A percentile compares a stretch with the other conserved stretches of the same genome.
phyloP scores from a whole-genome alignment of 2,113 vertebrate species.

The Motacilla tschutschensis region DNA sequence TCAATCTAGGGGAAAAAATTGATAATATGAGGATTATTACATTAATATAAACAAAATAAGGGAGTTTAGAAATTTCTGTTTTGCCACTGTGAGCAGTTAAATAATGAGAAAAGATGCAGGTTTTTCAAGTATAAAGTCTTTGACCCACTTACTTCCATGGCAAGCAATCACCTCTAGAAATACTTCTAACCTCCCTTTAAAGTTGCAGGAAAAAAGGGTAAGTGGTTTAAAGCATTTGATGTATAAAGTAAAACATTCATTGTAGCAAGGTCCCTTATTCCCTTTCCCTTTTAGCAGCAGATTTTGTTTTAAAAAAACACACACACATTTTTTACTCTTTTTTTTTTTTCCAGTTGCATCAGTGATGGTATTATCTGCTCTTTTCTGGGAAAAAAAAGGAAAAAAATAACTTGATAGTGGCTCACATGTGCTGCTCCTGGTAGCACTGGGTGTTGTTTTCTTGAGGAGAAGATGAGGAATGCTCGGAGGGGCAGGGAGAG shows the following conservation, averaged over 20 bases:
- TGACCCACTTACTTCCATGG: neutral
- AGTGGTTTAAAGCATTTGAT: constrained; percentile 28
- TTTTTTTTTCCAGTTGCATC: neutral
- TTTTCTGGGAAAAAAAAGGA: neutral
- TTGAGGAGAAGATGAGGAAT: neutral
- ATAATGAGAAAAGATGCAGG: neutral
- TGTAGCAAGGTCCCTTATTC: constrained; percentile 12
- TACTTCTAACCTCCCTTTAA: constrained; percentile 32
- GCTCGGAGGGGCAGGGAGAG: neutral
- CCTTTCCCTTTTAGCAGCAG: neutral
- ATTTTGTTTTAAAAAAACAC: neutral
- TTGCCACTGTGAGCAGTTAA: neutral
- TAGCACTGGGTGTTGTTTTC: neutral
- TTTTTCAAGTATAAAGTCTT: neutral
- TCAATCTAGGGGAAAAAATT: neutral
- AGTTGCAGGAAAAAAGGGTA: neutral
- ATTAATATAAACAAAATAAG: neutral
- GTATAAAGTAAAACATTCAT: constrained; percentile 17
- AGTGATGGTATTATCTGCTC: neutral
- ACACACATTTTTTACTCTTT: neutral
- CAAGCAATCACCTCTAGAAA: constrained; percentile 22
- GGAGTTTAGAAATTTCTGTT: neutral
- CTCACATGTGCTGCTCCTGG: neutral
- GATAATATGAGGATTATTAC: neutral
- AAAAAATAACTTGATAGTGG: neutral